Conservation (phyloP, 2,797 vertebrate genomes). For the Muscicapa comitata region DNA sequence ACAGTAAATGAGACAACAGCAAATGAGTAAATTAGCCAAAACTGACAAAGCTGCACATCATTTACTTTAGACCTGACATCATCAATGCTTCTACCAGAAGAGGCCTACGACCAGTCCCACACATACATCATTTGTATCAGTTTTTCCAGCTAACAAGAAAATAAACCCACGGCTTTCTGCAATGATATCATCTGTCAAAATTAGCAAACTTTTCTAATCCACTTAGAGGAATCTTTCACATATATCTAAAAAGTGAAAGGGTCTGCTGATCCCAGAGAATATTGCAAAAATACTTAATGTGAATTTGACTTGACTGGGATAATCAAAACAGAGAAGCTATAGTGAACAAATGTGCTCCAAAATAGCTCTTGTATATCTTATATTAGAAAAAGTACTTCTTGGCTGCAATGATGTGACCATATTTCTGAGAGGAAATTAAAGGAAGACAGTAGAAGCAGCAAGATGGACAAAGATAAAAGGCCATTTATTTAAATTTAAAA, state of each 20-base stretch:
- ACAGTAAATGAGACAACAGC: neutral
- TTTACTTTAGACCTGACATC: neutral
- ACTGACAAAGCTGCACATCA: neutral
- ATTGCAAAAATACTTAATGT: neutral
- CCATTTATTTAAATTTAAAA: conserved; percentile 60
- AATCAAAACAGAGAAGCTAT: neutral
- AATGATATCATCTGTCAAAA: neutral
- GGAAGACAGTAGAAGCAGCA: conserved; percentile 5
- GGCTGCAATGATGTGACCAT: neutral
- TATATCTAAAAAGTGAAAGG: neutral
- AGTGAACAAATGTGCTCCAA: neutral
- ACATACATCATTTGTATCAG: neutral
- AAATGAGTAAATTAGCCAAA: neutral
- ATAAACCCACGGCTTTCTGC: neutral
- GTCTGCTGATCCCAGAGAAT: neutral
- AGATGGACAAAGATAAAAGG: conserved; percentile 58
- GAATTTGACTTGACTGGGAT: neutral
- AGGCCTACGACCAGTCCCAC: neutral
- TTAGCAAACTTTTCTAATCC: neutral
- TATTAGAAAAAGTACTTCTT: neutral
- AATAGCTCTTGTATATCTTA: neutral
- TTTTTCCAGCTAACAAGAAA: neutral
- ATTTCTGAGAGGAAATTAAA: conserved; percentile 21
- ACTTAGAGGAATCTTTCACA: neutral
- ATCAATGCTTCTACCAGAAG: neutral